A percentile compares a stretch with the other conserved stretches of the same genome.
Conservation (phyloP, 2,888 invertebrate genomes). For the Strigamia maritima region DNA sequence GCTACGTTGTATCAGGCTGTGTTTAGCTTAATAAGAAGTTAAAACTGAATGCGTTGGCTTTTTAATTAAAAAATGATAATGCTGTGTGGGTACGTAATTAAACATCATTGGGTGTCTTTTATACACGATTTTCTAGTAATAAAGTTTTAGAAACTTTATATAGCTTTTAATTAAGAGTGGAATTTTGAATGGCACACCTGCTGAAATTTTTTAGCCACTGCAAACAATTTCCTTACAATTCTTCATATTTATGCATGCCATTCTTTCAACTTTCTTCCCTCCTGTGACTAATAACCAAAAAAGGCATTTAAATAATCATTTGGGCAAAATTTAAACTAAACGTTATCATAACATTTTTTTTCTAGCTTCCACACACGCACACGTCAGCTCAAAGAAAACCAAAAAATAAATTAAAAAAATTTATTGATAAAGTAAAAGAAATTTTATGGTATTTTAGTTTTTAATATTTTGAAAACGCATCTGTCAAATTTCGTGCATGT, state of each 20-base stretch:
- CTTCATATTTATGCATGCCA: constrained; percentile 3
- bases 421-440: neutral
- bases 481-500: constrained; percentile 32
- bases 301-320: constrained; percentile 1
- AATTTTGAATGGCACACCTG: constrained; percentile 32
- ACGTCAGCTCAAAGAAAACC: neutral
- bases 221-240: constrained; percentile 1
- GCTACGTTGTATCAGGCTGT: neutral
- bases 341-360: neutral
- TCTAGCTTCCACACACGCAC: neutral
- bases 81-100: constrained; percentile 19
- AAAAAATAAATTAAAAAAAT: neutral
- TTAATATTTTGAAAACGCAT: constrained; percentile 30
- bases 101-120: constrained; percentile 11
- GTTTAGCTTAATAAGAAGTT: constrained; percentile 3
- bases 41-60: neutral
- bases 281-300: neutral
- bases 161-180: constrained; percentile 32
- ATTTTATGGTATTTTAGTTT: constrained; percentile 15
- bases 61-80: constrained; percentile 34
- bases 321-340: neutral
- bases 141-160: constrained; percentile 28
- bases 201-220: neutral
- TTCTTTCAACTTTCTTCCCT: neutral
- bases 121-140: constrained; percentile 16